Conservation (phyloP, 2,797 vertebrate species). For the Leucoraja ocellata region DNA sequence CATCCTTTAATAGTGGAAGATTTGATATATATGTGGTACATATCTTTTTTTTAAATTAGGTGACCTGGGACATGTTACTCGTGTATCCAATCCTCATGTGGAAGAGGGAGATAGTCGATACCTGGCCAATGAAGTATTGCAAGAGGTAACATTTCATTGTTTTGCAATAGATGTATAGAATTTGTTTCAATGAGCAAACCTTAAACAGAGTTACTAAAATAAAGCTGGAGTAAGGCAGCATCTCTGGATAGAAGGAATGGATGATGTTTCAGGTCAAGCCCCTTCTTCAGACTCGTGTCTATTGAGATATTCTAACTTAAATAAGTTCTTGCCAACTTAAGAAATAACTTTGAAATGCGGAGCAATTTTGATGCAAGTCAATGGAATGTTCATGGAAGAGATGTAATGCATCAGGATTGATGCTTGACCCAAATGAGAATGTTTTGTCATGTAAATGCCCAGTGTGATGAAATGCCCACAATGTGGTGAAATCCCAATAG, state of each 20-base stretch:
- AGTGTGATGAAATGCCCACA: too few relatives aligned
- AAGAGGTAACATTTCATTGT: conserved; percentile 69
- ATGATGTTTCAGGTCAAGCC: too few relatives aligned
- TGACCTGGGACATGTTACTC: conserved; percentile 92
- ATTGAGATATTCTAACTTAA: too few relatives aligned
- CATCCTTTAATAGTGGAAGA: neutral
- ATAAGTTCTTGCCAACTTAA: too few relatives aligned
- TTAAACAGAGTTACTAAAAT: neutral
- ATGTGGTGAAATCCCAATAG: too few relatives aligned
- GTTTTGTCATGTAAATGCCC: too few relatives aligned
- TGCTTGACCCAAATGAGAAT: neutral
- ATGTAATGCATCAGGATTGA: neutral
- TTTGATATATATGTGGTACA: neutral
- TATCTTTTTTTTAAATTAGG: conserved; percentile 55
- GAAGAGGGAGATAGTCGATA: conserved; percentile 96
- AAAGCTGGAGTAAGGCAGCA: too few relatives aligned
- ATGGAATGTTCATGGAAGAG: neutral
- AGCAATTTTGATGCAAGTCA: neutral
- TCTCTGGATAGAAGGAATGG: too few relatives aligned
- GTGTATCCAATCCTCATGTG: conserved; percentile 86
- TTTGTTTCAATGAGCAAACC: neutral
- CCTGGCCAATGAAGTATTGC: conserved; percentile 90
- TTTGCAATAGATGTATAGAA: neutral
- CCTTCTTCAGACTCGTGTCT: too few relatives aligned
- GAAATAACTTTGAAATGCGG: neutral